Conservation (phyloP, 2,113 vertebrate genomes). For the Paratilapia polleni region DNA sequence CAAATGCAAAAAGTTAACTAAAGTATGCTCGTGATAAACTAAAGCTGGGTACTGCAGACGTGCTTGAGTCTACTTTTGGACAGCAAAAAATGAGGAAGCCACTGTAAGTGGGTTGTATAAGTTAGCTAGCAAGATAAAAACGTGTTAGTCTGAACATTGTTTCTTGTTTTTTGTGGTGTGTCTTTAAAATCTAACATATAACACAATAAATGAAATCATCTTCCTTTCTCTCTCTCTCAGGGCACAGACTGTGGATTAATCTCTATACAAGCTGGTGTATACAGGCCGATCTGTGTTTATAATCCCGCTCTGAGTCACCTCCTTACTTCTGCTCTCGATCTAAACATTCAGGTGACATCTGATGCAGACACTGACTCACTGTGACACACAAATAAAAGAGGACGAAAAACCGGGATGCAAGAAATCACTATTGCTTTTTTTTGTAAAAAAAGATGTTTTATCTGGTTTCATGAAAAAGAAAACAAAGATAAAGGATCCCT, state of each 20-base stretch:
- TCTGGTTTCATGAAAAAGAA: conserved; percentile 9
- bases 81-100: not conserved
- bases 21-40: not conserved
- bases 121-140: not conserved
- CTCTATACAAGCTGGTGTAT: conserved; percentile 9
- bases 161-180: not conserved
- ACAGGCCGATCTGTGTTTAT: conserved; percentile 39
- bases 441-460: not conserved
- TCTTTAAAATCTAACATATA: not conserved
- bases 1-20: conserved; percentile 2
- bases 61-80: not conserved
- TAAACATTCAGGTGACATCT: conserved; percentile 19
- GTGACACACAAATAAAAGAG: conserved; percentile 15
- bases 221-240: not conserved
- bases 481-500: not conserved
- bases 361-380: conserved; percentile 21
- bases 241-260: conserved; percentile 20
- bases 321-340: conserved; percentile 10
- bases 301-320: conserved; percentile 45
- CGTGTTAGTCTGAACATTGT: not conserved
- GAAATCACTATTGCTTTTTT: conserved; percentile 13
- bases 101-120: not conserved
- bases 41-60: not conserved
- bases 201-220: not conserved
- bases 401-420: not conserved